Evolutionary conservation across 2,113 vertebrate species (phyloP), one percentile per base, ranked within the genome.

Genomic region (Crypturellus undulatus): DNA sequence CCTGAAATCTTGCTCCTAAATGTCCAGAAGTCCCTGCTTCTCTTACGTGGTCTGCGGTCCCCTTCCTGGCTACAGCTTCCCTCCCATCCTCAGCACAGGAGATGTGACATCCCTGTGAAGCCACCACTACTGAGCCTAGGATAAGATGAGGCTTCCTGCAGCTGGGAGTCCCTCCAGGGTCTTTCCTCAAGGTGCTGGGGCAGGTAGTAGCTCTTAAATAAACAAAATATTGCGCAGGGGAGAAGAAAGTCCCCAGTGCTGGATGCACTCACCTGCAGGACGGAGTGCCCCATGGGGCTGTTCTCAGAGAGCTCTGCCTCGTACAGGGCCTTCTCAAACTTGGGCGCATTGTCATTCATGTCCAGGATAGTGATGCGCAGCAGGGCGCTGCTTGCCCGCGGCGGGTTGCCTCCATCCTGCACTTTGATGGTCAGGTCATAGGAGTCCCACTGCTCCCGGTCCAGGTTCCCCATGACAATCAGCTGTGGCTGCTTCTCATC

Each of bases 361-460:
- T 99, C 99, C 3, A 98, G 98, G 89, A 99, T 98, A 18, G 98
- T 98, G 96, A 99, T 98, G 28, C 99, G 98, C 42, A 99, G 98
- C 89, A 99, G 96, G 59, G 99, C 99, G 0, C 99, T 99, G 98
- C 99, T 99, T 2, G 98, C 98, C 6, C 99, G 98, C 0, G 98
- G 96, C 0, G 99, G 99, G 60, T 69, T 98, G 34, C 99, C 99
- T 0, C 99, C 99, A 3, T 99, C 99, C 96, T 99, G 98, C 79
- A 99, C 99, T 38, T 98, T 98, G 96, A 99, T 99, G 93, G 98
- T 99, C 94, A 99, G 98, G 77, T 99, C 99, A 0, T 99, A 99
- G 18, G 99, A 99, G 96, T 99, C 99, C 93, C 99, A 98, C 92
- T 98, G 98, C 96, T 99, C 99, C 1, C 99, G 97, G 93, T 99